These are phyloP conservation scores for Whitmania pigra DNA, from an alignment of 1,140 invertebrate genomes.

Conservation along the genomic window DNA sequence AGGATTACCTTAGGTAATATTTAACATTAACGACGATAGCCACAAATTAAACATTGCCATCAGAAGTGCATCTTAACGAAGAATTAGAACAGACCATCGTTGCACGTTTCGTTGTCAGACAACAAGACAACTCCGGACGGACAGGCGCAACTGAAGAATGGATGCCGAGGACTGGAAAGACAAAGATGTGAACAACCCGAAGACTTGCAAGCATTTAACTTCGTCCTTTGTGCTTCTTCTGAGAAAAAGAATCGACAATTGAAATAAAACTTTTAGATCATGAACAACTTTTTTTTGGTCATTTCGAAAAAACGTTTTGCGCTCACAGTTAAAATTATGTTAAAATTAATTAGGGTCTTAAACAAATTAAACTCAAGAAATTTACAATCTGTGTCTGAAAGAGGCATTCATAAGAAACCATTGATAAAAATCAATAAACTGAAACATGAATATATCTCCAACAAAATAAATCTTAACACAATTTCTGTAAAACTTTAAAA, in stretches of 20 bases:
- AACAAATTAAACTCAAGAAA: too few species aligned
- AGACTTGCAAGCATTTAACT: background rate
- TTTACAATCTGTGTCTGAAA: too few species aligned
- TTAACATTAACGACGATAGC: background rate
- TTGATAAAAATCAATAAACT: too few species aligned
- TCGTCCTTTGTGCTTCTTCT: conserved; percentile 31
- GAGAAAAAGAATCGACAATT: background rate
- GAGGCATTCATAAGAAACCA: too few species aligned
- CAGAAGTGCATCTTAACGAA: too few species aligned
- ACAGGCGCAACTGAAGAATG: conserved; percentile 79
- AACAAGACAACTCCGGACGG: conserved; percentile 71
- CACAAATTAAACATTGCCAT: background rate
- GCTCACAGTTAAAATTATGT: too few species aligned
- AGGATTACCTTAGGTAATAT: too few species aligned
- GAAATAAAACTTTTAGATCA: background rate
- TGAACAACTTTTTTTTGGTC: background rate
- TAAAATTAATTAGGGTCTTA: too few species aligned
- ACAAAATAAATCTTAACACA: too few species aligned
- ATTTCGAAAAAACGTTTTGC: background rate
- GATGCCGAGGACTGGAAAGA: conserved; percentile 59
- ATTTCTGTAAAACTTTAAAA: too few species aligned
- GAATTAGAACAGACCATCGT: conserved; percentile 48
- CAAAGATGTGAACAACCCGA: conserved; percentile 80
- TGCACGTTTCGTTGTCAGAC: conserved; percentile 60
- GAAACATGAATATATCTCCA: too few species aligned